phyloP scores from a whole-genome alignment of 2,113 vertebrate species.

The Tauraco erythrolophus region DNA sequence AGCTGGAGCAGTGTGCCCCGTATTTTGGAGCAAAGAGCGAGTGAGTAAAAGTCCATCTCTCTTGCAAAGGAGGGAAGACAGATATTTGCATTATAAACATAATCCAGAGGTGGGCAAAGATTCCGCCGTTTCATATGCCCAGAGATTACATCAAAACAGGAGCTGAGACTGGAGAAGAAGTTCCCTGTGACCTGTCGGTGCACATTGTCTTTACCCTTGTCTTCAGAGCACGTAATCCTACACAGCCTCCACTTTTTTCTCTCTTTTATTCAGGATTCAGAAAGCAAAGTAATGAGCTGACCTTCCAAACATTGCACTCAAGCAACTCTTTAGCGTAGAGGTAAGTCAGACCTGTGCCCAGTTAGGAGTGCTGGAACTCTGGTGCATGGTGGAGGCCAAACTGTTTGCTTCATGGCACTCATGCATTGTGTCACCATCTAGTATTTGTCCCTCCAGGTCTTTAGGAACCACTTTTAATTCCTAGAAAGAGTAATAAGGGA shows the following conservation, averaged over 20 bases:
- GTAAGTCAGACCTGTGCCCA: neutral
- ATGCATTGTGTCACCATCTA: neutral
- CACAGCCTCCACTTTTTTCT: neutral
- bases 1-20: accelerated
- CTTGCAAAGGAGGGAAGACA: neutral
- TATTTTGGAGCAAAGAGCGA: neutral
- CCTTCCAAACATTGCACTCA: neutral
- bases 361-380: neutral
- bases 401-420: neutral
- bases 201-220: neutral
- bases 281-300: neutral
- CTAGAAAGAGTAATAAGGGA: neutral
- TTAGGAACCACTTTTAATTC: neutral
- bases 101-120: neutral
- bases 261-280: neutral
- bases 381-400: neutral
- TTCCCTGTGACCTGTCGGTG: neutral
- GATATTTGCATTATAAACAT: neutral
- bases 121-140: neutral
- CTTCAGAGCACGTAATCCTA: neutral
- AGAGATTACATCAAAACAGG: neutral
- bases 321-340: neutral
- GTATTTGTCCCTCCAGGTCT: neutral
- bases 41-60: neutral
- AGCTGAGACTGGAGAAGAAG: neutral